phyloP scores from a whole-genome alignment of 2,113 vertebrate genomes.

The Lasiurus borealis region DNA sequence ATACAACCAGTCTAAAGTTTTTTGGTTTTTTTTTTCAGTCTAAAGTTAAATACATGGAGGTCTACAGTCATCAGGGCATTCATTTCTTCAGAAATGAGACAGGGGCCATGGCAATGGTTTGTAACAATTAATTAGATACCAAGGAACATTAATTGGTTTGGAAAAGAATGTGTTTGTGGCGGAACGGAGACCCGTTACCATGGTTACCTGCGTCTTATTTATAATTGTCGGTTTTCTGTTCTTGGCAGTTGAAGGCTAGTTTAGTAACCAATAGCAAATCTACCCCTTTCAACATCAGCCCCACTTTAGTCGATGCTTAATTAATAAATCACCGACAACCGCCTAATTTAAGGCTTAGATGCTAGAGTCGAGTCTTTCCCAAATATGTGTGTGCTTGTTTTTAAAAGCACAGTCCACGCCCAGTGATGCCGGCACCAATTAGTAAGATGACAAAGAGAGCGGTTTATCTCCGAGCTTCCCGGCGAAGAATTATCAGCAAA shows the following conservation, averaged over 20 bases:
- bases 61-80: neutral
- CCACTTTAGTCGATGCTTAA: conserved; percentile 36
- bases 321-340: conserved; percentile 60
- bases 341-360: conserved; percentile 59
- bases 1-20: conserved; percentile 18
- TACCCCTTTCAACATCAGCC: conserved; percentile 4
- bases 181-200: conserved; percentile 56
- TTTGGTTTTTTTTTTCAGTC: too few species aligned
- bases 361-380: neutral
- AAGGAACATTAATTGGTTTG: conserved; percentile 3
- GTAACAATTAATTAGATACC: neutral
- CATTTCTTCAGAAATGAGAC: conserved; percentile 22
- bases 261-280: conserved; percentile 59
- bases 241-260: neutral
- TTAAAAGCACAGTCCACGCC: conserved; percentile 2
- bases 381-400: conserved; percentile 48
- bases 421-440: conserved; percentile 13
- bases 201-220: conserved; percentile 54
- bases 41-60: conserved; percentile 25
- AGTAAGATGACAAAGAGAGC: neutral
- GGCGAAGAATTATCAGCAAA: conserved; percentile 13
- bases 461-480: conserved; percentile 2
- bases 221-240: conserved; percentile 58
- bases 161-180: conserved; percentile 53
- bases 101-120: neutral